phyloP scores from a whole-genome alignment of 1,140 invertebrate species.

The Sogatella furcifera region DNA sequence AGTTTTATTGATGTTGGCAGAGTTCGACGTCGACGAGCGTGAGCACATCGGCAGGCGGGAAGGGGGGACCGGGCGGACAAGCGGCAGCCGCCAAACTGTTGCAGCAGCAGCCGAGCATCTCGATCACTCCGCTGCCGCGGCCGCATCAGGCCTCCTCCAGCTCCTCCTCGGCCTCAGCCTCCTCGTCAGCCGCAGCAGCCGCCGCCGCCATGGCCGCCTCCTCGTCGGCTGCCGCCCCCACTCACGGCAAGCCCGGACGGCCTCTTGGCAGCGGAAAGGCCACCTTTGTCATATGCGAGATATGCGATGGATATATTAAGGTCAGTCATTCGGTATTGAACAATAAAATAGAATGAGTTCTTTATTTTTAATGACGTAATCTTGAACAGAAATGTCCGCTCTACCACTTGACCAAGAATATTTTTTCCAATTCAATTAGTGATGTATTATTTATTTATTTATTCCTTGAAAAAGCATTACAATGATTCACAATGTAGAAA shows the following conservation, averaged over 20 bases:
- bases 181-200: slow-evolving; percentile 27
- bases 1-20: too few relatives aligned
- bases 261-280: slow-evolving; percentile 44
- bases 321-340: slow-evolving; percentile 33
- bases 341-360: too few relatives aligned
- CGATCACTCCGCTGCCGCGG: slow-evolving; percentile 77
- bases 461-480: too few relatives aligned
- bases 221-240: slow-evolving; percentile 24
- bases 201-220: slow-evolving; percentile 26
- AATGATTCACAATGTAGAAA: too few relatives aligned
- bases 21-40: neutral
- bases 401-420: too few relatives aligned
- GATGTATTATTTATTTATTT: too few relatives aligned
- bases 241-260: slow-evolving; percentile 32
- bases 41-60: neutral
- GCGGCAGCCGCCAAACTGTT: slow-evolving; percentile 32
- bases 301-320: slow-evolving; percentile 91
- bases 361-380: too few relatives aligned
- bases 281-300: slow-evolving; percentile 87
- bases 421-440: too few relatives aligned
- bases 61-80: neutral
- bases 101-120: slow-evolving; percentile 73
- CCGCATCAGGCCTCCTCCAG: slow-evolving; percentile 27
- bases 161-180: slow-evolving; percentile 26
- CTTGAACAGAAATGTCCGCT: too few relatives aligned